Percentiles rank a stretch among this genome's conserved stretches.
Conservation (phyloP, 2,113 vertebrate species). For the Catharus fuscescens region DNA sequence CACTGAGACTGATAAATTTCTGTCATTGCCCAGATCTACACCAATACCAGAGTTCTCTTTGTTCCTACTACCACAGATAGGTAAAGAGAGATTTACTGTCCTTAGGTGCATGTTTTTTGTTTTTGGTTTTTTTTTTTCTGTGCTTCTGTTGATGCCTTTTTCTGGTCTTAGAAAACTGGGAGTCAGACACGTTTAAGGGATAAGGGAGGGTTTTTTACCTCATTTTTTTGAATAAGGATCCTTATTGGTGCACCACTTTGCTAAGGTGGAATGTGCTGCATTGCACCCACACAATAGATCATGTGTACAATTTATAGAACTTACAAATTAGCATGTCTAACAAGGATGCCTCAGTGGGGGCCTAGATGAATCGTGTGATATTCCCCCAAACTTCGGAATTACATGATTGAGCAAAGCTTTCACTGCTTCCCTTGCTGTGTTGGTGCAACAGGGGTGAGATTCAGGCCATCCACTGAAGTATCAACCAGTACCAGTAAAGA, state of each 20-base stretch:
- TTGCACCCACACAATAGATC: fast-evolving
- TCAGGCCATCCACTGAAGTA: neutral
- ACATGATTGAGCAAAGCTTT: neutral
- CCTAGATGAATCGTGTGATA: neutral
- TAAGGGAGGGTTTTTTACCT: neutral
- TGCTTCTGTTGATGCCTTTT: neutral
- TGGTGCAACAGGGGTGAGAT: neutral
- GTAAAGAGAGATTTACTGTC: neutral
- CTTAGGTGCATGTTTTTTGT: neutral
- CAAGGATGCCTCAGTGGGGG: neutral
- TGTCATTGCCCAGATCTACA: neutral
- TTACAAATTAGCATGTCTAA: neutral
- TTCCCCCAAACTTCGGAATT: neutral
- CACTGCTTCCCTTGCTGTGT: neutral
- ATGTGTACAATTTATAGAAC: fast-evolving
- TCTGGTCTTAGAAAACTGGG: neutral
- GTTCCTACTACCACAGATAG: neutral
- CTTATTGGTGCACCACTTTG: neutral
- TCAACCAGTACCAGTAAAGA: neutral
- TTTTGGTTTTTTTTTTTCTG: neutral
- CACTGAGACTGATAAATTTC: neutral
- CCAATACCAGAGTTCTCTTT: neutral
- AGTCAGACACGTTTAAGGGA: neutral
- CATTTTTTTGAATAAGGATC: too few species aligned
- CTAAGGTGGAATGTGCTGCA: neutral